Percentiles rank a stretch among this genome's conserved stretches.
phyloP scores from a whole-genome alignment of 2,113 vertebrate genomes.

The Tetrao urogallus region DNA sequence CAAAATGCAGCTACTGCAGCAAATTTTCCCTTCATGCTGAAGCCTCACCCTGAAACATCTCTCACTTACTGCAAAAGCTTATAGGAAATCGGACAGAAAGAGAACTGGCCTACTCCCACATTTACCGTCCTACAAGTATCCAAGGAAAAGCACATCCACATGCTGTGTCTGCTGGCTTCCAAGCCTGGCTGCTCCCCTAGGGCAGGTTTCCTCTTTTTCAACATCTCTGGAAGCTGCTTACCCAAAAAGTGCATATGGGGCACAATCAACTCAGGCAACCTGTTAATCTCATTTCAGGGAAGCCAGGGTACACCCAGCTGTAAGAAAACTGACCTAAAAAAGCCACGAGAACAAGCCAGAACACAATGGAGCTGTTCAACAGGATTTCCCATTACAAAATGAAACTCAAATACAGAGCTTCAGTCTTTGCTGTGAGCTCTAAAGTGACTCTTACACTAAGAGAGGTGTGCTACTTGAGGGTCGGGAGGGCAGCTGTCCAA shows the following conservation, averaged over 20 bases:
- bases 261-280: neutral
- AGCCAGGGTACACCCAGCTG: neutral
- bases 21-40: rapidly evolving
- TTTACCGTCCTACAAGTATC: neutral
- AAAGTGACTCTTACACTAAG: neutral
- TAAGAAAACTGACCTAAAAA: constrained; percentile 6
- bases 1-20: neutral
- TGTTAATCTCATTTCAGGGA: neutral
- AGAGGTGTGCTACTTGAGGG: neutral
- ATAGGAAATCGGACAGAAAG: rapidly evolving
- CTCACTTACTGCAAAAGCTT: neutral
- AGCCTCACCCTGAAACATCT: neutral
- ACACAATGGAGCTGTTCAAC: constrained; percentile 10
- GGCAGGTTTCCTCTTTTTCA: neutral
- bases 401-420: neutral
- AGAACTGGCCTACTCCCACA: neutral
- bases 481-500: neutral
- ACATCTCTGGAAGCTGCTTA: neutral
- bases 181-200: neutral
- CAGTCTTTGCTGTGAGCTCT: neutral
- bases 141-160: neutral
- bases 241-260: neutral
- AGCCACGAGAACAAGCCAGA: neutral
- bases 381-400: constrained; percentile 1
- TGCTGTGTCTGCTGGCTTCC: rapidly evolving